Conservation (phyloP, 2,888 invertebrate species). For the Acronicta aceris region DNA sequence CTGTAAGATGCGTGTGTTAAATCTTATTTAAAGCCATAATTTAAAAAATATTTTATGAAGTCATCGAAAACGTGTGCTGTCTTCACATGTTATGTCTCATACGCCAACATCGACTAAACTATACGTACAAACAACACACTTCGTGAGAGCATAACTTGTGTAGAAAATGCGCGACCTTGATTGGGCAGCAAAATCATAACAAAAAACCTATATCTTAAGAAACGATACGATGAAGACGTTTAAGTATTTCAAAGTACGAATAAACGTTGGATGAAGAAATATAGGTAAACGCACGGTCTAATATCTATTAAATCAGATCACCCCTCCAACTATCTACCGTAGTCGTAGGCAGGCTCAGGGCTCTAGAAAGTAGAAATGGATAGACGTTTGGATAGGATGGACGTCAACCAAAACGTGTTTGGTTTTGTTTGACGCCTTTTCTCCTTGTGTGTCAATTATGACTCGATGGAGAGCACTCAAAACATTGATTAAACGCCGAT, state of each 20-base stretch:
- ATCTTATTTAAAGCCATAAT: too few species aligned
- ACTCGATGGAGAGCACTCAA: conserved; percentile 10
- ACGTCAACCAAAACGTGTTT: conserved; percentile 32
- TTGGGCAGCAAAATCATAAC: conserved; percentile 2
- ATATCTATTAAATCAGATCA: conserved; percentile 39
- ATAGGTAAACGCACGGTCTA: conserved; percentile 14
- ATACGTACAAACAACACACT: conserved; percentile 27
- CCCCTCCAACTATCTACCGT: conserved; percentile 15
- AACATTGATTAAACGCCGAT: conserved; percentile 9
- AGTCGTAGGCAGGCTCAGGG: too few species aligned
- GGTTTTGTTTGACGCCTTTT: conserved; percentile 20
- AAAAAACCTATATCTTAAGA: conserved; percentile 12
- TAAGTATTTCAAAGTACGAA: conserved; percentile 9
- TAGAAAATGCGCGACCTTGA: conserved; percentile 37
- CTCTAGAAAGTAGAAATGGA: too few species aligned
- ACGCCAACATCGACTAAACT: conserved; percentile 20
- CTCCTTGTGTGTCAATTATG: conserved; percentile 17
- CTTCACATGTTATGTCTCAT: conserved; percentile 44
- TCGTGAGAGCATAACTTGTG: conserved; percentile 48
- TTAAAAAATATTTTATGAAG: background rate
- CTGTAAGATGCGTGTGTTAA: too few species aligned
- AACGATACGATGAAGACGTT: conserved; percentile 5
- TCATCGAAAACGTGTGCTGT: conserved; percentile 19
- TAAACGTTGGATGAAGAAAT: conserved; percentile 7
- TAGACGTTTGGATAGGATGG: conserved; percentile 26